Percentiles rank a stretch among this genome's conserved stretches.
phyloP scores from a whole-genome alignment of 2,113 vertebrate genomes.

The Barbus barbus region DNA sequence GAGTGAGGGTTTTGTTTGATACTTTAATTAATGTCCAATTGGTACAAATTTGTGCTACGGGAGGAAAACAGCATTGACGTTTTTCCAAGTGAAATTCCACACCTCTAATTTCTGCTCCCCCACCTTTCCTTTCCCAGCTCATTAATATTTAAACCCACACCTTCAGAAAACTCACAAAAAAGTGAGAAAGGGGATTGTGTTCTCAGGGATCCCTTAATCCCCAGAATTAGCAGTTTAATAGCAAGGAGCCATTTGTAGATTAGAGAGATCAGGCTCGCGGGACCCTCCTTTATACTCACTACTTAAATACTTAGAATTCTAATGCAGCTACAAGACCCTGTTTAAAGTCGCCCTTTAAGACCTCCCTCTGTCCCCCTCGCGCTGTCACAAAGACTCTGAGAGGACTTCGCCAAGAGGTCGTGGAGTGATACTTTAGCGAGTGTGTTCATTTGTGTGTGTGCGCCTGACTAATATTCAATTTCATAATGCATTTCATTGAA shows the following conservation, averaged over 20 bases:
- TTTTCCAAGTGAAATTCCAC: conserved; percentile 53
- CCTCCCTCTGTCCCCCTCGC: conserved; percentile 28
- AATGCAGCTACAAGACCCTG: conserved; percentile 58
- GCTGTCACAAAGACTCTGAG: conserved; percentile 36
- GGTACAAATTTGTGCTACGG: too few species aligned
- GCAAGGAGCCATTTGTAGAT: conserved; percentile 69
- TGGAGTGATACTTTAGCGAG: conserved; percentile 19
- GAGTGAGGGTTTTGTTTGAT: not conserved
- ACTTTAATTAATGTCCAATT: not conserved
- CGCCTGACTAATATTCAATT: conserved; percentile 29
- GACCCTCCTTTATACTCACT: conserved; percentile 66
- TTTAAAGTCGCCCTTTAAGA: conserved; percentile 57
- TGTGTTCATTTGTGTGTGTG: conserved; percentile 9
- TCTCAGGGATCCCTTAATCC: conserved; percentile 67
- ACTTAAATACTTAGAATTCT: conserved; percentile 67
- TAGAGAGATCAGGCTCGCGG: conserved; percentile 64
- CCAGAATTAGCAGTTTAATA: conserved; percentile 69
- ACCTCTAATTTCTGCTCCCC: conserved; percentile 58
- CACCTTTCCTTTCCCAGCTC: conserved; percentile 54
- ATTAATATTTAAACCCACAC: conserved; percentile 68
- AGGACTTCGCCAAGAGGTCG: conserved; percentile 33
- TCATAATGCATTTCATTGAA: conserved; percentile 51
- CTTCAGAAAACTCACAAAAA: conserved; percentile 63
- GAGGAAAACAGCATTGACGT: not conserved
- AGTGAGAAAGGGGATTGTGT: conserved; percentile 65